A percentile compares a stretch with the other conserved stretches of the same genome.
Evolutionary conservation across 2,888 invertebrate genomes (phyloP).

Genomic region (Creontiades dilutus): DNA sequence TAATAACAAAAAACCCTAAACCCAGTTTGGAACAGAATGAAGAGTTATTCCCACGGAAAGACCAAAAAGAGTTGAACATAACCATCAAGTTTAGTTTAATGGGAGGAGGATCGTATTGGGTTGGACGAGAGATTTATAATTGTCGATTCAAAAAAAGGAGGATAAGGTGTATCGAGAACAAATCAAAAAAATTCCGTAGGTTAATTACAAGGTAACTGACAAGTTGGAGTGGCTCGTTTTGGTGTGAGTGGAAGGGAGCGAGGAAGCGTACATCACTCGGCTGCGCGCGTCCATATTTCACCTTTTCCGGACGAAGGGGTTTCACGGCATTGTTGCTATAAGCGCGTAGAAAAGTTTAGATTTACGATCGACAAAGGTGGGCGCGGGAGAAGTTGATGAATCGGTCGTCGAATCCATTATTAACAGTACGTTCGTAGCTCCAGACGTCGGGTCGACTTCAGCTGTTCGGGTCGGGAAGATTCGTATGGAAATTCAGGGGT

Average conservation of each 20-base stretch:
- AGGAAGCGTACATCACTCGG: background rate
- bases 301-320: constrained; percentile 5
- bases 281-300: constrained; percentile 5
- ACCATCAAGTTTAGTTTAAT: constrained; percentile 16
- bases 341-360: constrained; percentile 12
- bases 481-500: constrained; percentile 13
- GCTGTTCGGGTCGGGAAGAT: background rate
- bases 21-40: background rate
- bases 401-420: constrained; percentile 16
- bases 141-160: background rate
- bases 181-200: constrained; percentile 40
- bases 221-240: background rate
- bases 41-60: constrained; percentile 8
- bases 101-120: background rate
- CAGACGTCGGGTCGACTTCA: background rate
- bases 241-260: background rate
- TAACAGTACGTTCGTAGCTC: background rate
- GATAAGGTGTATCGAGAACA: constrained; percentile 28
- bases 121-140: constrained; percentile 19
- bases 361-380: constrained; percentile 7
- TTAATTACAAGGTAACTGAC: constrained; percentile 50
- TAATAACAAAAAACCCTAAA: background rate
- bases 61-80: background rate
- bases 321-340: constrained; percentile 20
- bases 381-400: background rate